These are phyloP conservation scores for Dryococelus australis DNA, from an alignment of 2,888 invertebrate species.

Conservation along the genomic window DNA sequence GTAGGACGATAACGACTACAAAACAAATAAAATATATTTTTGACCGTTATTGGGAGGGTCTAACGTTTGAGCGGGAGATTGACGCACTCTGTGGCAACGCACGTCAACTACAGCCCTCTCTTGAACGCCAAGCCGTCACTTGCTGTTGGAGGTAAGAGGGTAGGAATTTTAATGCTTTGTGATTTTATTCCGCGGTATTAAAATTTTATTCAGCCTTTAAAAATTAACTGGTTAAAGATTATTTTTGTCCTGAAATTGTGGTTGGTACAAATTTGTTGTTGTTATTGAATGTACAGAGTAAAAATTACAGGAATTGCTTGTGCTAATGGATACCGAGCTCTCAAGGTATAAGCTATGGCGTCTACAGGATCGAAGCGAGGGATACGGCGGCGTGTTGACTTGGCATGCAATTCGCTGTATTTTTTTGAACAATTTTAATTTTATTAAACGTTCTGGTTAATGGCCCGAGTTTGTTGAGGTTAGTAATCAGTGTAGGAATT, in stretches of 20 bases:
- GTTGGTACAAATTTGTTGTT: constrained; percentile 48
- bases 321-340: not conserved
- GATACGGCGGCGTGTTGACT: constrained; percentile 30
- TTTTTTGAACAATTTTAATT: constrained; percentile 34
- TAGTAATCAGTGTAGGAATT: constrained; percentile 31
- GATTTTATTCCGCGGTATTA: not conserved
- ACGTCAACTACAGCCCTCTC: constrained; percentile 35
- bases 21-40: not conserved
- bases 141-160: constrained; percentile 36
- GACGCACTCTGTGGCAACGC: constrained; percentile 43
- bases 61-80: constrained; percentile 39
- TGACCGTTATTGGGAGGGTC: constrained; percentile 29
- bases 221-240: constrained; percentile 56
- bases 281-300: constrained; percentile 51
- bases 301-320: constrained; percentile 31
- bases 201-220: constrained; percentile 54
- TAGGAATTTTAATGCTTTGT: constrained; percentile 32
- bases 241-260: constrained; percentile 57
- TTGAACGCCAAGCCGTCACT: constrained; percentile 40
- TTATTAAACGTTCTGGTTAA: constrained; percentile 29
- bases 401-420: constrained; percentile 8
- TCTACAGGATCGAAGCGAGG: constrained; percentile 39
- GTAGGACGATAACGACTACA: not conserved
- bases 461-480: not conserved
- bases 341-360: constrained; percentile 35